phyloP scores from a whole-genome alignment of 2,888 invertebrate genomes.

The Cyaniris semiargus region DNA sequence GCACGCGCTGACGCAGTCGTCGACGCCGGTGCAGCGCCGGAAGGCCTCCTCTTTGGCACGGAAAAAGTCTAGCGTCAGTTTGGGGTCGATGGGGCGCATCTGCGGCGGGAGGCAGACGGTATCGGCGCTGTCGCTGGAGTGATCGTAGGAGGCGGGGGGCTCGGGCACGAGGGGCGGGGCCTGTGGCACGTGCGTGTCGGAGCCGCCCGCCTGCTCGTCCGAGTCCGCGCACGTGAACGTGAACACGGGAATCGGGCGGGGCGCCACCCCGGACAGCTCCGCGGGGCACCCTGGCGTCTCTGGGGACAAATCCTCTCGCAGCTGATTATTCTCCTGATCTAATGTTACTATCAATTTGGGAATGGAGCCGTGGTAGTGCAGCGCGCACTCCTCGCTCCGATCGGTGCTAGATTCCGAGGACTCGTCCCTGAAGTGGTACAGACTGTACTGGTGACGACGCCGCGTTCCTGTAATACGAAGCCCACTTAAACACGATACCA shows the following conservation, averaged over 20 bases:
- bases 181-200: constrained; percentile 48
- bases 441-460: constrained; percentile 59
- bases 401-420: constrained; percentile 72
- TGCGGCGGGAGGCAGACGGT: constrained; percentile 61
- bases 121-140: constrained; percentile 61
- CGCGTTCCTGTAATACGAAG: constrained; percentile 66
- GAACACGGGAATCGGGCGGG: constrained; percentile 65
- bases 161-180: constrained; percentile 56
- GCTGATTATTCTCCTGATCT: constrained; percentile 66
- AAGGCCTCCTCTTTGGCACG: constrained; percentile 53
- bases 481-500: constrained; percentile 43
- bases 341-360: constrained; percentile 70
- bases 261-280: constrained; percentile 52
- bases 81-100: constrained; percentile 69
- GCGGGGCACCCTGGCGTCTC: constrained; percentile 66
- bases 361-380: constrained; percentile 67
- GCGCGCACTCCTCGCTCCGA: constrained; percentile 63
- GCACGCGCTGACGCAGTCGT: constrained; percentile 72
- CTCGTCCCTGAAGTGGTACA: constrained; percentile 58
- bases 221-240: constrained; percentile 73
- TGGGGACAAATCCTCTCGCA: constrained; percentile 65
- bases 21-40: constrained; percentile 62
- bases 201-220: constrained; percentile 54
- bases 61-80: constrained; percentile 64
- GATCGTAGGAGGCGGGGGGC: constrained; percentile 56